A percentile compares a stretch with the other conserved stretches of the same genome.
phyloP scores from a whole-genome alignment of 1,140 invertebrate genomes.

The Theocolax elegans region DNA sequence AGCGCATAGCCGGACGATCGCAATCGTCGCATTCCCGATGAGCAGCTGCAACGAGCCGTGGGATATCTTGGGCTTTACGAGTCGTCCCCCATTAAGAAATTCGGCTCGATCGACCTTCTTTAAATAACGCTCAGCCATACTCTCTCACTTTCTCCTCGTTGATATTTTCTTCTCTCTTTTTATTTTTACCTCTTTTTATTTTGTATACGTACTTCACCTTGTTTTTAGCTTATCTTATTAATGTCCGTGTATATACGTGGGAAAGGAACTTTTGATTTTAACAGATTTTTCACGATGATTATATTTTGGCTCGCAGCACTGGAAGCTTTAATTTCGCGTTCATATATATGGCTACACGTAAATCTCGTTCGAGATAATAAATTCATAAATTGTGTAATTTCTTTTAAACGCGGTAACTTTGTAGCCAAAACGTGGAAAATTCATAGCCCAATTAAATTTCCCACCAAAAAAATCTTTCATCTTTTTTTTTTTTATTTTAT shows the following conservation, averaged over 20 bases:
- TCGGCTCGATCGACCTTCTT: constrained; percentile 24
- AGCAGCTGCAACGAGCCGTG: constrained; percentile 26
- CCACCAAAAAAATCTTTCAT: too few species aligned
- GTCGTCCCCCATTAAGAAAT: constrained; percentile 14
- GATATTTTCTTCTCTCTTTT: neutral
- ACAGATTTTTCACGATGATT: too few species aligned
- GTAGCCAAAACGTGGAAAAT: too few species aligned
- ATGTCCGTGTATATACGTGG: neutral
- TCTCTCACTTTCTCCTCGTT: constrained; percentile 15
- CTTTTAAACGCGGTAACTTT: too few species aligned
- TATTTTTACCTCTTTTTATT: neutral
- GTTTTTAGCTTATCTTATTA: neutral
- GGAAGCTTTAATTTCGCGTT: too few species aligned
- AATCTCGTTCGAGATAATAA: too few species aligned
- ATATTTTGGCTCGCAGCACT: too few species aligned
- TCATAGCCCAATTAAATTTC: too few species aligned
- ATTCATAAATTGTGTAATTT: too few species aligned
- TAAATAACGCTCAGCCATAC: constrained; percentile 10
- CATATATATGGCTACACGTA: too few species aligned
- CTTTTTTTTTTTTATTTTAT: too few species aligned
- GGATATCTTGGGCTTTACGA: constrained; percentile 5
- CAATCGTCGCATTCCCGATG: constrained; percentile 28
- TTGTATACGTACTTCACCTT: neutral
- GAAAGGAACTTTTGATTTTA: neutral
- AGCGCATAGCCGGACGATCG: constrained; percentile 14